Conservation (phyloP, 2,113 vertebrate species). For the Paracanthobrama guichenoti region DNA sequence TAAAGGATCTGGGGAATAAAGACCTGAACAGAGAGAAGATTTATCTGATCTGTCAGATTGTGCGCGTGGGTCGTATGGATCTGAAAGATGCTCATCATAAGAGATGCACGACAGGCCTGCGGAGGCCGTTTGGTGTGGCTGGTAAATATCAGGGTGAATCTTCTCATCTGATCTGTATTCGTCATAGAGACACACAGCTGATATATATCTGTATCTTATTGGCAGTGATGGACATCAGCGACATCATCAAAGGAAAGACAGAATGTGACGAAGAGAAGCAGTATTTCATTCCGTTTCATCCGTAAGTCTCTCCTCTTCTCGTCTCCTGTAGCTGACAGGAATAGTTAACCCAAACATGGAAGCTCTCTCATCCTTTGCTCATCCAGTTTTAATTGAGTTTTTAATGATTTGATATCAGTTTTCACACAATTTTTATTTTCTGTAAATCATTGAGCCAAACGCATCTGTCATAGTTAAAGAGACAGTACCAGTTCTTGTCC, state of each 20-base stretch:
- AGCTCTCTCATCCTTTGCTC: no score
- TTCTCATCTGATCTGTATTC: conserved; percentile 26
- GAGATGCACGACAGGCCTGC: conserved; percentile 86
- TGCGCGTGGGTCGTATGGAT: conserved; percentile 94
- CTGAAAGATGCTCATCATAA: conserved; percentile 83
- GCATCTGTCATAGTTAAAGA: no score
- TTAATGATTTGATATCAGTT: no score
- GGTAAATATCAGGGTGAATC: conserved; percentile 69
- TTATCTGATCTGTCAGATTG: conserved; percentile 96
- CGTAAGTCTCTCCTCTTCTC: conserved; percentile 77
- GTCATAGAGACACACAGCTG: conserved; percentile 11
- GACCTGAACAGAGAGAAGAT: conserved; percentile 94
- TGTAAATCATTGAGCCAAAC: no score
- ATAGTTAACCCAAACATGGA: background rate
- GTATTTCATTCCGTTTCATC: conserved; percentile 94
- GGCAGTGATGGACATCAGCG: conserved; percentile 97
- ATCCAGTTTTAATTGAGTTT: no score
- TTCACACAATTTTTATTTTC: no score
- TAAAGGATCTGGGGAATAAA: conserved; percentile 95
- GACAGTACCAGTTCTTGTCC: no score
- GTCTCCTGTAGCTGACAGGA: background rate
- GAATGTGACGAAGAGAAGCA: conserved; percentile 97
- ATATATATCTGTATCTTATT: background rate
- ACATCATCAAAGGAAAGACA: conserved; percentile 93
- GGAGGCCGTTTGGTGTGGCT: conserved; percentile 94